Evolutionary conservation across 2,797 vertebrate genomes (phyloP), one percentile per base, ranked within the genome.

Genomic region (Morus bassanus): DNA sequence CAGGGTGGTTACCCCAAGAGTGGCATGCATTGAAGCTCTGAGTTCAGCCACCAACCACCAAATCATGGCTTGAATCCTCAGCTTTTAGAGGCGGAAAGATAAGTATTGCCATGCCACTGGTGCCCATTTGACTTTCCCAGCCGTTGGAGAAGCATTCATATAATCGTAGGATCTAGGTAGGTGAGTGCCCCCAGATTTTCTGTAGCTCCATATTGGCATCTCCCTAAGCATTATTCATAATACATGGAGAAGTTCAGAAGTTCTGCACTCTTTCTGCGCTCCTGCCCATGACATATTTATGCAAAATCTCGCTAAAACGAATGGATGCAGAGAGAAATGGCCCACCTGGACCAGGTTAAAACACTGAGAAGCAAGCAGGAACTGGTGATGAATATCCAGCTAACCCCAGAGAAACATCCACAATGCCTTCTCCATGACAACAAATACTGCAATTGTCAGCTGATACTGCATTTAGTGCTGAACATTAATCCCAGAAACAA

Each of bases 281-380:
- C 90, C 13, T 81, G 43, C 23, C n/a, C 64, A 7, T 24, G 25
- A 95, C 53, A 56, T 82, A 88, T 21, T 79, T 61, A 51, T 88
- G 51, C 70, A 96, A 92, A 92, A 88, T 82, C 37, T 95, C 56
- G 90, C 94, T 89, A 93, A 95, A 95, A 89, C 45, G n/a, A 95
- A 87, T 18, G 77, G 54, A 37, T 56, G 14, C 22, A 50, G 61
- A 76, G 18, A 63, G 18, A 67, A 60, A 46, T 21, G 45, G 10
- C 43, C 22, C 10, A 7, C 19, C 24, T 46, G 31, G 9, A 88
- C 24, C 41, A 85, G 21, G 18, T 56, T 70, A 60, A 77, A 95
- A 80, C 41, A 79, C 63, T 69, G 46, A 89, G 65, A 48, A 54
- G 22, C 68, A 92, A 94, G 63, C 51, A 90, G 45, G 63, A 69